Base-by-base conservation (phyloP, 2,888 invertebrate genomes). In the Lycophotia porphyrea region DNA sequence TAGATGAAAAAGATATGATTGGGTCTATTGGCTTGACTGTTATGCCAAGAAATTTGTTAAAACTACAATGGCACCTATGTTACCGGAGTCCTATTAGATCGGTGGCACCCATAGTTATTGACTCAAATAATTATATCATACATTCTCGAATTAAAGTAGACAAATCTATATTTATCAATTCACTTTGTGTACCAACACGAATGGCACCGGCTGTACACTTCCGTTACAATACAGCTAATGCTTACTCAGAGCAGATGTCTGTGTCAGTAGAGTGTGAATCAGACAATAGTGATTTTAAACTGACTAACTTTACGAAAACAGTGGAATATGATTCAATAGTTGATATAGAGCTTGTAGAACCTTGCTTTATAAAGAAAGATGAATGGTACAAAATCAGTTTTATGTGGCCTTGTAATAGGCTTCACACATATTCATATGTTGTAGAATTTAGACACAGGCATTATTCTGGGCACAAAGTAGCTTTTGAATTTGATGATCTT, bases 81-180 rank as follows among this genome's bases (percentile, higher is more conserved):
- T 93, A 94, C 77, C 92, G 96, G 21, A 93, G 94, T 67, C 92
- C 93, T 18, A 87, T 96, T 47, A 90, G 94, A 83, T 94, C 96
- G 66, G 93, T 94, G 78, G 92, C 94, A 67, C 96, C 96, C 39
- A 91, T 96, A 67, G 87, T 92, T 34, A 94, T 96, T 83, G 94
- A 95, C 85, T 88, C 91, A 61, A 91, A 91, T 80, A 94, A 94
- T 86, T 91, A 89, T 83, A 88, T 87, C 34, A 91, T 96, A 80
- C 90, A 93, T 85, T 91, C 94, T 69, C 92, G 93, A 87, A 86
- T 96, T 69, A 96, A 93, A 91, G 92, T 93, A 34, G 93, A 93
- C 84, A 96, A 96, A 87, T 94, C 96, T 58, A 91, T 96, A 81
- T 96, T 96, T 88, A 90, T 96, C 47, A 94, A 95, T 83, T 94